Base-by-base conservation (phyloP, 1,140 invertebrate species). In the Bombus vancouverensis region DNA sequence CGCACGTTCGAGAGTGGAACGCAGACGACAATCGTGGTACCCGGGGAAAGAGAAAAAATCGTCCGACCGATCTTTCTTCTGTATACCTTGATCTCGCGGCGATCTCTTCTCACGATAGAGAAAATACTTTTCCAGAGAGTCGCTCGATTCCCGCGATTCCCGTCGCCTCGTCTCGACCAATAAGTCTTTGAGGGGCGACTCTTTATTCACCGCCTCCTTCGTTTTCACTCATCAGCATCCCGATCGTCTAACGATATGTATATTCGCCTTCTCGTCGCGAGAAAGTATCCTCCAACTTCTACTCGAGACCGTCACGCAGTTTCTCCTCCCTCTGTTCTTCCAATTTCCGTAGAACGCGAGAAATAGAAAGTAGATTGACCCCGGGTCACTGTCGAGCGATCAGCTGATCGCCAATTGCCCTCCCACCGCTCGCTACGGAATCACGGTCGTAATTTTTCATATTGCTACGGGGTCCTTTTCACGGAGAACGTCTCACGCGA, bases 291-390 rank as follows among this genome's bases (percentile, higher is more conserved):
- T 83, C 18, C 47, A 53, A 53, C 47, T 53, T 53, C 42, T 10
- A 68, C 66, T 79, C 65, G n/a, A 53, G 47, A 53, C 47, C 47
- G 47, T 53, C 47, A 53, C 47, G 47, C 47, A 53, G 32, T 68
- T 73, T 78, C 57, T 62, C n/a, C 53, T 79, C 34, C 72, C 28
- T 22, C 68, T n/a, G 28, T 15, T 1, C 44, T 82, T 79, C 76
- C 79, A 88, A 92, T 92, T 91, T 91, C 81, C 68, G 47, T 53
- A 53, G 47, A 53, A 53, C 47, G 47, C 90, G 89, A 91, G 92
- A 92, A 90, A 89, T 93, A 93, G 93, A 93, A 93, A 93, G 93
- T 91, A 90, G 90, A 93, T 92, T 93, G 92, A 93, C 92, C 92
- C 76, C 68, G 75, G 91, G 92, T 92, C 91, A 91, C 83, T 86